phyloP scores from a whole-genome alignment of 2,113 vertebrate species.

The Axis porcinus region DNA sequence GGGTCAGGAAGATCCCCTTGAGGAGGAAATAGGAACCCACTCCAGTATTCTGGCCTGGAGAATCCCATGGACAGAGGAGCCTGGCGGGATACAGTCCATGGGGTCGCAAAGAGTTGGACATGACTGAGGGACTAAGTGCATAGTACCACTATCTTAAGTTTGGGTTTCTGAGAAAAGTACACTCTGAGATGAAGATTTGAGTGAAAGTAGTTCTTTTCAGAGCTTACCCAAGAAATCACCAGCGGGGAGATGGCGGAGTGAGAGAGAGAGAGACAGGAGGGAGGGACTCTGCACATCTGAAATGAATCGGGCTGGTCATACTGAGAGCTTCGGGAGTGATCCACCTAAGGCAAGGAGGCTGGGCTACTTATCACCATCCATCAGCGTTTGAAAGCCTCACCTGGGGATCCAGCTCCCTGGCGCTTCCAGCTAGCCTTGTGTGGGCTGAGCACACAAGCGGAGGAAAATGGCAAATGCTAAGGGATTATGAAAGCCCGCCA shows the following conservation, averaged over 20 bases:
- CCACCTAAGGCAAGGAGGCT: neutral
- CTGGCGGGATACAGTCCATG: neutral
- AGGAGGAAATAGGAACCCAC: neutral
- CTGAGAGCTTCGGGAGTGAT: neutral
- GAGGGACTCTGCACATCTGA: neutral
- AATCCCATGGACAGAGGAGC: neutral
- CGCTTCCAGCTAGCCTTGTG: neutral
- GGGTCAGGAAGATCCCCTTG: neutral
- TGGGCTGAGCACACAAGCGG: neutral
- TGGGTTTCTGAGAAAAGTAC: neutral
- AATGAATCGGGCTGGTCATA: neutral
- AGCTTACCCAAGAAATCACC: neutral
- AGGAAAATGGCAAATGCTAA: neutral
- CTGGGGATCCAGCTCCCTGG: too few species aligned
- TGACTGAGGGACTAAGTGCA: neutral
- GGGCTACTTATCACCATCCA: too few species aligned
- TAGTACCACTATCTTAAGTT: neutral
- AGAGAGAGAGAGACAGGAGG: neutral
- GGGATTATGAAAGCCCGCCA: neutral
- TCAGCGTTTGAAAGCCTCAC: neutral
- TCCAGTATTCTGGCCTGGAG: neutral
- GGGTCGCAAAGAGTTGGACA: neutral
- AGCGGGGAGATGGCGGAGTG: accelerated
- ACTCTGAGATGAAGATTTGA: neutral
- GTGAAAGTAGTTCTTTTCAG: neutral